phyloP scores from a whole-genome alignment of 1,140 invertebrate genomes.

The Eumeta japonica region DNA sequence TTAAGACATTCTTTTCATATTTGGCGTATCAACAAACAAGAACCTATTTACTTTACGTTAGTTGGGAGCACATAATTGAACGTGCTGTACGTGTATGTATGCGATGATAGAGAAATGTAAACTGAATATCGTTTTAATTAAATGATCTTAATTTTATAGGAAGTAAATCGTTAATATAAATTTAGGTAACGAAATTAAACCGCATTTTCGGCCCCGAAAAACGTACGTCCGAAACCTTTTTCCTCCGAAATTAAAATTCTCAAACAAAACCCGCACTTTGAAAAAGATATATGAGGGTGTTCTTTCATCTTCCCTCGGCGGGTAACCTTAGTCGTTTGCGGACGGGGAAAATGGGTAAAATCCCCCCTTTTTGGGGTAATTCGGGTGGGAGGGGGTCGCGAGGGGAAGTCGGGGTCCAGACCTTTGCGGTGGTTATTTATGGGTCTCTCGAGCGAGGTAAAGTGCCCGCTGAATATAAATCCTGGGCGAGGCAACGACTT shows the following conservation, averaged over 20 bases:
- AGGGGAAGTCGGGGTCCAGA: conserved; percentile 17
- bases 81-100: no score
- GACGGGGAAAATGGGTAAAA: conserved; percentile 11
- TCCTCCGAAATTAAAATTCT: conserved; percentile 53
- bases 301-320: conserved; percentile 49
- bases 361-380: conserved; percentile 2
- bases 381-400: conserved; percentile 13
- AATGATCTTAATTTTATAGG: no score
- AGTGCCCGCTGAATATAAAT: conserved; percentile 50
- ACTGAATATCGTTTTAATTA: no score
- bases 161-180: no score
- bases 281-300: conserved; percentile 53
- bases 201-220: not conserved
- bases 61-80: no score
- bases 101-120: no score
- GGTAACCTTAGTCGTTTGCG: conserved; percentile 49
- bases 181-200: no score
- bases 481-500: conserved; percentile 33
- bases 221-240: conserved; percentile 19
- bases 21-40: no score
- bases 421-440: conserved; percentile 43
- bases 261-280: conserved; percentile 46
- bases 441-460: conserved; percentile 43
- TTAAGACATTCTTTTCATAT: no score
- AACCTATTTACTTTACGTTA: no score